Base-by-base conservation (phyloP, 2,113 vertebrate genomes). In the Varanus komodoensis region DNA sequence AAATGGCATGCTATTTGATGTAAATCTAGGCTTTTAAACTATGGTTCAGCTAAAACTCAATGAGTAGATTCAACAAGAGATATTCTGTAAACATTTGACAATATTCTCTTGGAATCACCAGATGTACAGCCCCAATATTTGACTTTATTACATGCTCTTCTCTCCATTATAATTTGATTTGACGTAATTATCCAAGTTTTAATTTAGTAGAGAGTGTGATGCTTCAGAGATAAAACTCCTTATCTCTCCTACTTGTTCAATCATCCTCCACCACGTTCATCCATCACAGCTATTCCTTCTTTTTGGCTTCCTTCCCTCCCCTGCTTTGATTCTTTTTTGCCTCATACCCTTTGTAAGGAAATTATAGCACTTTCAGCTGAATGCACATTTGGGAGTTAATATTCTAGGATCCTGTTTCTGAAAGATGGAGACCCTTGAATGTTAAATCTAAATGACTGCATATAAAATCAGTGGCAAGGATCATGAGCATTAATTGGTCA, bases 121-220 rank as follows among this genome's bases (percentile, higher is more conserved):
- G 74, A 78, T 52, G 57, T 11, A 68, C 73, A 12, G 61, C 6
- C 74, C 27, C 4, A 6, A 34, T 69, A 84, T 89, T 52, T 78
- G 48, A 27, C 75, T 34, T 85, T 38, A 25, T 89, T 82, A 77
- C 11, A 85, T 69, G 44, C n/a, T 44, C 27, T 67, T 75, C 73
- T 79, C 82, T 89, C 74, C 25, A 19, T 84, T 89, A 54, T 67
- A 78, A 79, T 85, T 77, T 85, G 44, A 52, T 85, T 78, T 89
- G 73, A 54, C 29, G 57, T 50, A 52, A 77, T 84, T 78, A 84
- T 77, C 38, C 57, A 68, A 52, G 23, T 68, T 89, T 84, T 84
- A 82, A 84, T 84, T 89, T 85, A 67, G 25, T 54, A 78, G 25
- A 77, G 52, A 50, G 71, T 67, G 54, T 78, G 86, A 75, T 50